phyloP scores from a whole-genome alignment of 2,797 vertebrate genomes.

The Intellagama lesueurii region DNA sequence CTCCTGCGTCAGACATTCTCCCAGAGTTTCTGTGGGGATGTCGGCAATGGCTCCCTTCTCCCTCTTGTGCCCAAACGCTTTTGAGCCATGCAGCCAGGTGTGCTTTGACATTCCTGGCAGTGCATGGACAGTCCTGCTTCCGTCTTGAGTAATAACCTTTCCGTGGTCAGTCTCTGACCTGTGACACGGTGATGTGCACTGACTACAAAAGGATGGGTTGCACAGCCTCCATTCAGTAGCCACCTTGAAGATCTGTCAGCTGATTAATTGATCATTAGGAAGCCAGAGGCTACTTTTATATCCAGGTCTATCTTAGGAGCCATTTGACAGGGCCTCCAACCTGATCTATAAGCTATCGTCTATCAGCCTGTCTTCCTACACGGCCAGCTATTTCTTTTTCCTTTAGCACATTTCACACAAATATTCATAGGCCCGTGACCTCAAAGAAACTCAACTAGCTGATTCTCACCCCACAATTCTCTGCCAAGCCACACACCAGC shows the following conservation, averaged over 20 bases:
- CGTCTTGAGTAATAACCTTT: slow-evolving; percentile 31
- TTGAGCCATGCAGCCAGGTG: slow-evolving; percentile 70
- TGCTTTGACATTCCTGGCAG: slow-evolving; percentile 62
- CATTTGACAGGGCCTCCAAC: not conserved
- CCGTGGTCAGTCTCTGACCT: not conserved
- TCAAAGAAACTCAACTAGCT: slow-evolving; percentile 61
- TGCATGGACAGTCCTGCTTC: slow-evolving; percentile 57
- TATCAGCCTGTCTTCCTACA: not conserved
- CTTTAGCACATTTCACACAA: slow-evolving; percentile 46
- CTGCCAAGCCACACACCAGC: slow-evolving; percentile 36
- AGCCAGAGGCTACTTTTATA: not conserved
- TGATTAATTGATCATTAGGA: not conserved
- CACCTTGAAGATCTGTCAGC: not conserved
- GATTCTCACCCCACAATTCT: not conserved
- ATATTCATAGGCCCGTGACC: slow-evolving; percentile 53
- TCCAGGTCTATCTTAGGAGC: not conserved
- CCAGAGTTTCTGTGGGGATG: slow-evolving; percentile 59
- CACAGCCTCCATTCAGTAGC: not conserved
- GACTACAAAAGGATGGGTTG: slow-evolving; percentile 15
- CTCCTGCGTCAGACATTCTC: slow-evolving; percentile 54
- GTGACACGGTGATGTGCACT: slow-evolving; percentile 27
- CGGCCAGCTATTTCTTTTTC: not conserved
- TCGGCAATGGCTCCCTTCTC: slow-evolving; percentile 56
- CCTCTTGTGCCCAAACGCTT: slow-evolving; percentile 44
- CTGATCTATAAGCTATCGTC: not conserved